phyloP scores from a whole-genome alignment of 92 coral and sea anemone genomes.

The Epizoanthus scotinus region DNA sequence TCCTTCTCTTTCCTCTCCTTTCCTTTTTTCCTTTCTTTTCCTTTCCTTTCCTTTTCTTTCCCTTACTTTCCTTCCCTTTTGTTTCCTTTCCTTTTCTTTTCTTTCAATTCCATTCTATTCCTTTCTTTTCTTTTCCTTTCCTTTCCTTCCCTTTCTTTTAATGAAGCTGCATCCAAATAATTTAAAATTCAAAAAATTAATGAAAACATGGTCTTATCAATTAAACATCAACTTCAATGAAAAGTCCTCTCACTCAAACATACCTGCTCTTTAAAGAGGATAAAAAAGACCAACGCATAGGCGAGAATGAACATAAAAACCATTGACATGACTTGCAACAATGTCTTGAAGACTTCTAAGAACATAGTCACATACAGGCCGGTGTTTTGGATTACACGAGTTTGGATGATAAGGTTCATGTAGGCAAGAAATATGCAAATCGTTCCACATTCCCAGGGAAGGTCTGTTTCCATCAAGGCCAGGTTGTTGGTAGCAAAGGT shows the following conservation, averaged over 20 bases:
- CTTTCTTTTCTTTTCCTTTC: no score
- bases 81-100: no score
- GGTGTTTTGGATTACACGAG: constrained; percentile 54
- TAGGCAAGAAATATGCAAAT: constrained; percentile 74
- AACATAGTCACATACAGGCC: constrained; percentile 94
- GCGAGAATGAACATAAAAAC: constrained; percentile 67
- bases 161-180: not conserved
- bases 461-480: constrained; percentile 24
- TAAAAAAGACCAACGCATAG: constrained; percentile 76
- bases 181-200: not conserved
- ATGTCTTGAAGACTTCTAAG: constrained; percentile 74
- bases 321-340: constrained; percentile 66
- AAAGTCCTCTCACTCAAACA: not conserved
- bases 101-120: no score
- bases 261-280: constrained; percentile 85
- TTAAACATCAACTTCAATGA: no score
- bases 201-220: no score
- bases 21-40: no score
- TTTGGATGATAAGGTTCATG: constrained; percentile 67
- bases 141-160: no score
- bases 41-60: no score
- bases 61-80: no score
- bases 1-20: no score
- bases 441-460: constrained; percentile 74
- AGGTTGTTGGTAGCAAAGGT: constrained; percentile 34